Base-by-base conservation (phyloP, 1,140 invertebrate genomes). In the Trichomalopsis sarcophagae region DNA sequence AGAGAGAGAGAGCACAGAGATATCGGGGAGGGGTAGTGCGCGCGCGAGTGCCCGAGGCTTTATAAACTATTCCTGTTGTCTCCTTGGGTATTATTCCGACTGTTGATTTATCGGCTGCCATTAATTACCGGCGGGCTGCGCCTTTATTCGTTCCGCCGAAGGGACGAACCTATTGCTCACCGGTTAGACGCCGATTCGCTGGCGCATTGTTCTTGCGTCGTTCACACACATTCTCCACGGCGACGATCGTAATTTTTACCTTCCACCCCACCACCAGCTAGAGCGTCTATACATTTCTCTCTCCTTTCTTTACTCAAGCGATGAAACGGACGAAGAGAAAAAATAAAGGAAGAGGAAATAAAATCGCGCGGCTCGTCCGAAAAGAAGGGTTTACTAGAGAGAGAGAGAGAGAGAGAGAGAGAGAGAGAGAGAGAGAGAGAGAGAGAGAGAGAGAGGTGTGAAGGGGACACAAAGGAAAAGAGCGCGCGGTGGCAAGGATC, bases 51-150 rank as follows among this genome's bases (percentile, higher is more conserved):
- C 89, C 82, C 86, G 87, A 86, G 87, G 90, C 91, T 93, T 93
- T 93, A 93, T 93, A 92, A 93, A 93, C 92, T 93, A 93, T 93
- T 93, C 91, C 92, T 93, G 92, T 93, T 93, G 92, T 92, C 92
- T 93, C 90, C 92, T 93, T 93, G 90, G 90, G 91, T 91, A 93
- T 93, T 93, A 92, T 92, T 91, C 90, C 88, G 85, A 84, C 85
- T 89, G 90, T 86, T 93, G 92, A 93, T 93, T 93, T 92, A 93
- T 91, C 89, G 91, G 76, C 81, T 82, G 86, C 91, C 91, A 93
- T 93, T 93, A 93, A 93, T 93, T 92, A 93, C 90, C 88, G 55
- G 4, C 23, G 36, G 88, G 84, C 85, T 89, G 90, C 90, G 91
- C 92, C 92, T 92, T 93, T 92, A 93, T 92, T 92, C 90, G 88